Percentiles rank a stretch among this genome's conserved stretches.
Conservation (phyloP, 92 coral and sea anemone species). For the Nematostella vectensis region DNA sequence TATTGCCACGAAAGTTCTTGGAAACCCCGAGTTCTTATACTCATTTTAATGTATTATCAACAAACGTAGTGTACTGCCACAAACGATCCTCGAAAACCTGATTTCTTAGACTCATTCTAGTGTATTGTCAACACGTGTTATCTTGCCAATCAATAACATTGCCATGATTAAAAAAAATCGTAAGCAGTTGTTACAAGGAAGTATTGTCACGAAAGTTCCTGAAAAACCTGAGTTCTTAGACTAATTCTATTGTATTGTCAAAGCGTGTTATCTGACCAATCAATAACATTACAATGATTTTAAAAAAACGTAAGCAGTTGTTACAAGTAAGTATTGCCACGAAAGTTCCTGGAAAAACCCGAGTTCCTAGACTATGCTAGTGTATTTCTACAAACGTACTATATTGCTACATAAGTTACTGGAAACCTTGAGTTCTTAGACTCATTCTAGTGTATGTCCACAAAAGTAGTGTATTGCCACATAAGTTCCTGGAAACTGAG, state of each 20-base stretch:
- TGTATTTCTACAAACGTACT: no score
- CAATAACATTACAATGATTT: constrained; percentile 77
- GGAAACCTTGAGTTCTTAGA: neutral
- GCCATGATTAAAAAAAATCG: constrained; percentile 77
- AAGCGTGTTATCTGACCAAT: no score
- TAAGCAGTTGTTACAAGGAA: constrained; percentile 71
- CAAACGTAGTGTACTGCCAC: no score
- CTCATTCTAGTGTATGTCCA: no score
- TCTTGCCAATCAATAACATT: constrained; percentile 83
- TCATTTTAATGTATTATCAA: no score
- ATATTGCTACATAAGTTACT: no score
- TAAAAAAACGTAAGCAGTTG: constrained; percentile 75
- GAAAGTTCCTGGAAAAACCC: neutral
- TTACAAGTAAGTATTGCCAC: constrained; percentile 38
- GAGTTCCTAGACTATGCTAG: no score
- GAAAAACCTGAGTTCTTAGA: neutral
- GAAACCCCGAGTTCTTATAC: neutral
- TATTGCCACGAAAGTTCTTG: neutral
- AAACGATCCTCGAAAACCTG: neutral
- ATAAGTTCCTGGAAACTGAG: neutral
- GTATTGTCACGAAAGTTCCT: neutral
- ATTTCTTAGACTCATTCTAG: neutral
- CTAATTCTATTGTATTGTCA: no score
- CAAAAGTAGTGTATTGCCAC: no score
- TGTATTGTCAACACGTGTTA: no score